A percentile compares a stretch with the other conserved stretches of the same genome.
Evolutionary conservation across 2,888 invertebrate species (phyloP).

Genomic region (Trachelus iudaicus): DNA sequence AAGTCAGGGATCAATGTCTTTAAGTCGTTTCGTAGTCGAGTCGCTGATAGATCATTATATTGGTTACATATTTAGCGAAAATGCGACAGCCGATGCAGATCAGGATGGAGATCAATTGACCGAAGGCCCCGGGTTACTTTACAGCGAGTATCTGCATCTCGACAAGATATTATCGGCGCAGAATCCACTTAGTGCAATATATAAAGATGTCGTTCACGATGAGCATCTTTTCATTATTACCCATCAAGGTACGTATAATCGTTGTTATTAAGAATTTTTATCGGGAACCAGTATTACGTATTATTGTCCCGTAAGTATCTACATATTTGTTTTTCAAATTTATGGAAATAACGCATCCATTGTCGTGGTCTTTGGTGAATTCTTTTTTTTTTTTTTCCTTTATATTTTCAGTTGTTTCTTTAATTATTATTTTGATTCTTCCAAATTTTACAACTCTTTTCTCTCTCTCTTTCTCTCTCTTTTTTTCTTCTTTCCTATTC

Average conservation of each 20-base stretch:
- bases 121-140: conserved; percentile 84
- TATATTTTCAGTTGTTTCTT: too few relatives aligned
- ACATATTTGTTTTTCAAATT: background rate
- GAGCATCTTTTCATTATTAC: conserved; percentile 98
- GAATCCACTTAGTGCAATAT: conserved; percentile 79
- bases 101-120: conserved; percentile 72
- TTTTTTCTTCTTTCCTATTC: conserved; percentile 1
- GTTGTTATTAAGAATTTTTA: background rate
- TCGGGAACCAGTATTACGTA: background rate
- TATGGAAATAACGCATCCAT: too few relatives aligned
- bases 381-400: background rate
- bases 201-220: conserved; percentile 85
- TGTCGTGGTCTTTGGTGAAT: background rate
- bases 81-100: conserved; percentile 25
- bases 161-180: conserved; percentile 88
- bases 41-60: background rate
- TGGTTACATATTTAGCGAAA: conserved; percentile 33
- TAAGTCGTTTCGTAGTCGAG: background rate
- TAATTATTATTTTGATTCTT: too few relatives aligned
- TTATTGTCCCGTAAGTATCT: background rate
- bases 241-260: conserved; percentile 84
- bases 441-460: background rate
- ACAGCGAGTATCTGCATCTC: conserved; percentile 90
- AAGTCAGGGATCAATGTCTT: background rate
- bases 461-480: background rate